These are phyloP conservation scores for Leptodactylus fallax DNA, from an alignment of 2,797 vertebrate species.

Conservation along the genomic window DNA sequence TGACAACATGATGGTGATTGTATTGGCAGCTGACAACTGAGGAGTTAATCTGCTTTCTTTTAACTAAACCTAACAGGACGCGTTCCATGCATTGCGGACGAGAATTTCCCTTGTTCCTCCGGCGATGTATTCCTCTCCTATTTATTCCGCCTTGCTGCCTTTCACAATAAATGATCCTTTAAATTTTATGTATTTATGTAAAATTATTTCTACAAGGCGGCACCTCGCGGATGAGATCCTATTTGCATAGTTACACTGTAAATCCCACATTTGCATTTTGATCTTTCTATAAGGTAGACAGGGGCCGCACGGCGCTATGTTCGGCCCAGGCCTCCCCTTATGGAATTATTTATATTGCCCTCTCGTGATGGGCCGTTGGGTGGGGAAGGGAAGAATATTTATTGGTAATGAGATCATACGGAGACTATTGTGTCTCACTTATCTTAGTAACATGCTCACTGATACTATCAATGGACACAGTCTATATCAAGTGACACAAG, in stretches of 20 bases:
- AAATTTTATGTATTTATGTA: slow-evolving; percentile 62
- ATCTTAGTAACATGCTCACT: too few relatives aligned
- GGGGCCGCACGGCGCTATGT: not conserved
- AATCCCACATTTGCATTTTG: slow-evolving; percentile 57
- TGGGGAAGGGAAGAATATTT: not conserved
- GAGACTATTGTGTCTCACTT: not conserved
- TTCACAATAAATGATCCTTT: slow-evolving; percentile 50
- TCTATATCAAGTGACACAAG: not conserved
- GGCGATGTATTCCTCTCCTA: not conserved
- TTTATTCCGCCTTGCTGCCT: slow-evolving; percentile 46
- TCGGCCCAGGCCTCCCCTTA: not conserved
- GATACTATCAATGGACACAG: not conserved
- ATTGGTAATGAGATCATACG: too few relatives aligned
- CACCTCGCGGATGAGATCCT: slow-evolving; percentile 30
- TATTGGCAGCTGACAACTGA: not conserved
- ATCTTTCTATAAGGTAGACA: slow-evolving; percentile 42
- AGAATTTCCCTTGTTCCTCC: not conserved
- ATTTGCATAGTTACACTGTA: slow-evolving; percentile 59
- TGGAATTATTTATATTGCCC: not conserved
- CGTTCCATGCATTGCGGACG: not conserved
- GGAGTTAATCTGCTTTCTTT: slow-evolving; percentile 6
- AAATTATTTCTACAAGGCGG: slow-evolving; percentile 53
- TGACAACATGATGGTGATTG: too few relatives aligned
- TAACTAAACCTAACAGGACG: not conserved
- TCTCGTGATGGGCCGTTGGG: not conserved